Evolutionary conservation across 2,888 invertebrate species (phyloP), one percentile per base, ranked within the genome.

Genomic region (Athalia cordata): DNA sequence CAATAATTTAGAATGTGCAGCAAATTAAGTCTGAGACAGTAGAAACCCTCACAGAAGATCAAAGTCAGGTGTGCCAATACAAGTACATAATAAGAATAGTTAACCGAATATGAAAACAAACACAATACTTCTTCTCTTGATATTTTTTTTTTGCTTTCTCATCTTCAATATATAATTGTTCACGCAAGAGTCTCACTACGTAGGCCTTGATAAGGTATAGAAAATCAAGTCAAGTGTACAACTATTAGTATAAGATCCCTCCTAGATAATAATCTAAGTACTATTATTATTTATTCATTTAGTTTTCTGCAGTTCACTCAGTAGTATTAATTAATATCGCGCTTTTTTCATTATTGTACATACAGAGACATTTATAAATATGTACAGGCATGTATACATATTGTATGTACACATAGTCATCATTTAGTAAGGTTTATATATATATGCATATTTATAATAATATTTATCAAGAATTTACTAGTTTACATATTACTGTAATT

Each of bases 301-400:
- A 29, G 29, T 29, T 29, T 29, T 29, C 29, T 29, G 29, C 2
- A 29, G 29, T 29, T 29, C 29, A 29, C 29, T 29, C 29, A 29
- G 29, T 29, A 29, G 29, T 29, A 29, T 29, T 29, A 29, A 81
- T 74, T 82, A 83, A 83, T 85, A 83, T 84, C 81, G 29, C 29
- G 29, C 29, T 29, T 29, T 29, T 80, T 81, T 83, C 81, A 81
- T 80, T 80, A 81, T 84, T 84, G 82, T 84, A 86, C 84, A 84
- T 64, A 64, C 64, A 75, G 75, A 75, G 83, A 85, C 85, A 85
- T 81, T 81, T 82, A 82, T 82, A 81, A 83, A 78, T 86, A 85
- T 87, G 83, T 87, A 87, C 87, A 87, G 81, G 79, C 84, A 86
- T 88, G 85, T 88, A 87, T 86, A 87, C 83, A 81, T 78, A 81